These are phyloP conservation scores for Talpa occidentalis DNA, from an alignment of 2,113 vertebrate genomes.

Conservation along the genomic window DNA sequence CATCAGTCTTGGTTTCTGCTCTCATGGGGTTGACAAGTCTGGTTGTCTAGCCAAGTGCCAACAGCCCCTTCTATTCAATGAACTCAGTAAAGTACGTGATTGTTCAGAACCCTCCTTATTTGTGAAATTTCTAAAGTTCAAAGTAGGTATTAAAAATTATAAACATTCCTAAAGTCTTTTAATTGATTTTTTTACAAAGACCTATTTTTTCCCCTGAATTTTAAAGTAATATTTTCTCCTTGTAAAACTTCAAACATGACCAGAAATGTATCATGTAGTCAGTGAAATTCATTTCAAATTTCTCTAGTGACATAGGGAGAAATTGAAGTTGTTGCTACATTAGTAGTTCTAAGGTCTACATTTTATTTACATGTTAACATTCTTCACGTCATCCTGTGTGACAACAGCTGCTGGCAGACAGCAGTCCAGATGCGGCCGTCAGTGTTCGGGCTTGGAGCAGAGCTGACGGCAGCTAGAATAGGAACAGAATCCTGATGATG, in stretches of 20 bases:
- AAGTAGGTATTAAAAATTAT: neutral
- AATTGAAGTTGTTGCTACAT: neutral
- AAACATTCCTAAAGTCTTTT: neutral
- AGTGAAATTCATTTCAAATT: neutral
- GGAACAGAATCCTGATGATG: neutral
- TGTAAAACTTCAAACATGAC: slow-evolving; percentile 1
- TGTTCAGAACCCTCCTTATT: neutral
- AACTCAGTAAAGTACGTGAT: neutral
- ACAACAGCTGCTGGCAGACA: neutral
- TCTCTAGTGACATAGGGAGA: neutral
- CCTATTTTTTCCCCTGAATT: neutral
- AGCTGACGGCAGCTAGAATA: neutral
- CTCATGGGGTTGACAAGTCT: neutral
- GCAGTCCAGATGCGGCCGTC: neutral
- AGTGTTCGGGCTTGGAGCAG: neutral
- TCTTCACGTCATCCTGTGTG: neutral
- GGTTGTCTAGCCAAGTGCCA: no score
- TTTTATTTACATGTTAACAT: slow-evolving; percentile 26
- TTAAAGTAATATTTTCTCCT: neutral
- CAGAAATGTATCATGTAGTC: neutral
- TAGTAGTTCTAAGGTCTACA: neutral
- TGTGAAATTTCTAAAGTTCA: slow-evolving; percentile 11
- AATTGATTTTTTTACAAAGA: slow-evolving; percentile 29
- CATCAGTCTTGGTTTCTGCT: neutral
- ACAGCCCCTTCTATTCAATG: neutral